A percentile compares a stretch with the other conserved stretches of the same genome.
Conservation (phyloP, 2,888 invertebrate genomes). For the Ormyrus thymus region DNA sequence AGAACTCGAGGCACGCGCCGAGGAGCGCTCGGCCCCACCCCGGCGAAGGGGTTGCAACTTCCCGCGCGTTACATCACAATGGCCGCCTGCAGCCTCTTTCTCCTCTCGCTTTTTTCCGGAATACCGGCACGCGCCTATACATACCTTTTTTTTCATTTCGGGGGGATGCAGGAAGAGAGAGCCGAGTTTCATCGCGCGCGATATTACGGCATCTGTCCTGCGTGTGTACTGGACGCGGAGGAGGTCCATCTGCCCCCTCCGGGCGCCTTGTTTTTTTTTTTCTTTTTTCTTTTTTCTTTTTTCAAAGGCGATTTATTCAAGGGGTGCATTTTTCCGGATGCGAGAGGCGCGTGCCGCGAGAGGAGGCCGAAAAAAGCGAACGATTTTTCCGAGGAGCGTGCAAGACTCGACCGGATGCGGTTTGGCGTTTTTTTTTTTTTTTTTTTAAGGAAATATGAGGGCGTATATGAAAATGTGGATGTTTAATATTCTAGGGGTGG, state of each 20-base stretch:
- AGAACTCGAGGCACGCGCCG: not conserved
- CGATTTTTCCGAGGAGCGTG: not conserved
- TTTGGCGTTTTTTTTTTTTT: not conserved
- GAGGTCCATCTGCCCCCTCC: constrained; percentile 1
- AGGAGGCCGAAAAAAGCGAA: constrained; percentile 14
- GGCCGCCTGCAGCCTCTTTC: constrained; percentile 13
- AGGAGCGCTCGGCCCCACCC: too few relatives aligned
- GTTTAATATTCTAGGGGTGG: too few relatives aligned
- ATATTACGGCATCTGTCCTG: constrained; percentile 51
- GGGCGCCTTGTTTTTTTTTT: constrained; percentile 17
- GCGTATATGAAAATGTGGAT: too few relatives aligned
- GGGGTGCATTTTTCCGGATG: constrained; percentile 25
- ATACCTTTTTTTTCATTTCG: constrained; percentile 2
- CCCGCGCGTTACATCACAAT: constrained; percentile 11
- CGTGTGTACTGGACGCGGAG: constrained; percentile 3
- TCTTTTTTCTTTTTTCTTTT: not conserved
- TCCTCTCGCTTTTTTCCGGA: constrained; percentile 15
- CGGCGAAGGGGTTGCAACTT: constrained; percentile 14
- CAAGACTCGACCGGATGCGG: constrained; percentile 1
- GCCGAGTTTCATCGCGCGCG: not conserved
- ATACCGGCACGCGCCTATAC: constrained; percentile 28
- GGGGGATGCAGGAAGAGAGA: not conserved
- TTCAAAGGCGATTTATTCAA: not conserved
- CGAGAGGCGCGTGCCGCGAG: constrained; percentile 3
- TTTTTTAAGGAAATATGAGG: not conserved